Conservation (phyloP, 1,140 invertebrate species). For the Drosophila insularis region DNA sequence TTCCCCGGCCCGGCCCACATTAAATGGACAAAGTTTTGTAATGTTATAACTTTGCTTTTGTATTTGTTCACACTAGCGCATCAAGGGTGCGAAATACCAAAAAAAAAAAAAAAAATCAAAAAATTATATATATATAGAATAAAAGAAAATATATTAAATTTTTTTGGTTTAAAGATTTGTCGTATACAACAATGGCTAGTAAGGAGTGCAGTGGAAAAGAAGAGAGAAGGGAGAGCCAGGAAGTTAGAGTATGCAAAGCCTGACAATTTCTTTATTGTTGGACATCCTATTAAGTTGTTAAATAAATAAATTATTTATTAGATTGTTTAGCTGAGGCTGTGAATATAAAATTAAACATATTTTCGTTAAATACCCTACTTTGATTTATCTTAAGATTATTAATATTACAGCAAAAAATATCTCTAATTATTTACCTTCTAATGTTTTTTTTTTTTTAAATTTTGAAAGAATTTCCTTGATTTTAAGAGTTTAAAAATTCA, state of each 20-base stretch:
- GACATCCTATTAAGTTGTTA: not conserved
- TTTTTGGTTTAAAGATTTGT: constrained; percentile 27
- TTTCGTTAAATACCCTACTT: too few species aligned
- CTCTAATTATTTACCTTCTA: too few species aligned
- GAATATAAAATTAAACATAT: too few species aligned
- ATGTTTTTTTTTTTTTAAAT: too few species aligned
- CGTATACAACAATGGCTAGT: not conserved
- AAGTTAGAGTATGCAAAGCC: too few species aligned
- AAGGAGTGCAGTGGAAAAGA: not conserved
- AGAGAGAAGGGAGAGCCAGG: not conserved
- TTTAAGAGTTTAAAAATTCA: too few species aligned
- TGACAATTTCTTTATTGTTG: not conserved
- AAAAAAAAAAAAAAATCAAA: not conserved
- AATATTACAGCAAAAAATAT: too few species aligned
- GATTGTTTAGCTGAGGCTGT: too few species aligned
- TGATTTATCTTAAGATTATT: too few species aligned
- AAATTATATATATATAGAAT: not conserved
- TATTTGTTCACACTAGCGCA: constrained; percentile 9
- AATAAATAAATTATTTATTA: too few species aligned
- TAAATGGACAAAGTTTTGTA: constrained; percentile 6
- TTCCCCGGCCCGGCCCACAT: not conserved
- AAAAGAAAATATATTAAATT: constrained; percentile 8
- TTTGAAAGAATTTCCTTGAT: too few species aligned
- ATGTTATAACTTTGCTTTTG: constrained; percentile 10
- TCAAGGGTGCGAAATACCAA: constrained; percentile 1